phyloP scores from a whole-genome alignment of 2,797 vertebrate species.

The Fringilla coelebs region DNA sequence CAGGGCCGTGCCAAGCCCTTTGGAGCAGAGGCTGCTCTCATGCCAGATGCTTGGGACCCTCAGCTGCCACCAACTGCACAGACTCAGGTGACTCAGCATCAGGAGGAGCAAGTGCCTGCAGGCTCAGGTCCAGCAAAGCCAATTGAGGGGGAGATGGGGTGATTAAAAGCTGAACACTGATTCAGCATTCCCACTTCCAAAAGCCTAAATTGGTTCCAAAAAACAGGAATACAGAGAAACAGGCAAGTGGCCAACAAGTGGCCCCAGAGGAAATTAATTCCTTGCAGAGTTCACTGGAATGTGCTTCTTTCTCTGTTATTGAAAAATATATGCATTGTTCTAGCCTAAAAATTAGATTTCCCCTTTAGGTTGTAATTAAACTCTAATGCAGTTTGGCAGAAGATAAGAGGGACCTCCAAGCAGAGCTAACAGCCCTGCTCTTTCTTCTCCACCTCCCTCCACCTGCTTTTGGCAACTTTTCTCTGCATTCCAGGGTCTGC shows the following conservation, averaged over 20 bases:
- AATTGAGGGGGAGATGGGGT: not conserved
- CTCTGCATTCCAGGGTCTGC: not conserved
- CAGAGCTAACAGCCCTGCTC: not conserved
- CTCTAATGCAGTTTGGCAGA: not conserved
- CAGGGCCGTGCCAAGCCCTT: not conserved
- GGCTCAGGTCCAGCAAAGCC: not conserved
- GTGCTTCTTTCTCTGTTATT: not conserved
- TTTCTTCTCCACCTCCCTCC: not conserved
- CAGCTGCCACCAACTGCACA: not conserved
- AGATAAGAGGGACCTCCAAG: not conserved
- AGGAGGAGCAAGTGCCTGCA: not conserved
- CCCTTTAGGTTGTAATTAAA: conserved; percentile 26
- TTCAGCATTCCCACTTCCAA: conserved; percentile 9
- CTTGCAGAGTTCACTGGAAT: not conserved
- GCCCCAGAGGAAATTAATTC: conserved; percentile 22
- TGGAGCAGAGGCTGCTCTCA: not conserved
- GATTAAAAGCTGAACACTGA: conserved; percentile 15
- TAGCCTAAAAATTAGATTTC: conserved; percentile 1
- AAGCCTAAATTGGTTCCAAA: not conserved
- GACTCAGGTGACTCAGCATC: not conserved
- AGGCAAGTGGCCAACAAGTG: not conserved
- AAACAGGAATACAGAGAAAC: not conserved
- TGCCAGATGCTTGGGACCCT: not conserved
- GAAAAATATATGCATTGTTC: not conserved
- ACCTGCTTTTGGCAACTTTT: not conserved